A percentile compares a stretch with the other conserved stretches of the same genome.
These are phyloP conservation scores for Empidonax alnorum DNA, from an alignment of 2,113 vertebrate species.

Conservation along the genomic window DNA sequence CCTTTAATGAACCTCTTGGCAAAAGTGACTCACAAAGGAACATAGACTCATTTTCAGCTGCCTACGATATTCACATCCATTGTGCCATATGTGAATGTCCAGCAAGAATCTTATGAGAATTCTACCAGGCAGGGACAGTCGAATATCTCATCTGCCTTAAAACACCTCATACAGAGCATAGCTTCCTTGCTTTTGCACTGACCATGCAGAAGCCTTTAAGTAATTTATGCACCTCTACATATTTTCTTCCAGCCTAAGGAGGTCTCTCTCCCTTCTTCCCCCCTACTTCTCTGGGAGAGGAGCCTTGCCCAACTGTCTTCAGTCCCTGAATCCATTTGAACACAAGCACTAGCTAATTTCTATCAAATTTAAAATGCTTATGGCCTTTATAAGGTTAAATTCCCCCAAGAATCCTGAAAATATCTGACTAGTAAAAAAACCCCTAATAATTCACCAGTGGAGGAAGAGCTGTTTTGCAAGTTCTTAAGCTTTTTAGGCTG, in stretches of 20 bases:
- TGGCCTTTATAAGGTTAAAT: not conserved
- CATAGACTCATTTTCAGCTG: not conserved
- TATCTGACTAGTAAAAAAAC: not conserved
- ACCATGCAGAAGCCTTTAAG: not conserved
- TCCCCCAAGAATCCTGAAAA: not conserved
- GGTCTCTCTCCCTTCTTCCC: not conserved
- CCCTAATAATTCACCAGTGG: accelerated
- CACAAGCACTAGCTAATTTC: not conserved
- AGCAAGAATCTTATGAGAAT: not conserved
- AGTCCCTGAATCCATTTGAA: not conserved
- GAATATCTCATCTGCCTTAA: not conserved
- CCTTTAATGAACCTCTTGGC: not conserved
- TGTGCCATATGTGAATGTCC: accelerated
- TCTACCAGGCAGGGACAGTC: not conserved
- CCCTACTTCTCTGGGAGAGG: not conserved
- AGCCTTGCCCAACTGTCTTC: not conserved
- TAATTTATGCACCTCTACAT: not conserved
- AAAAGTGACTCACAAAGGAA: not conserved
- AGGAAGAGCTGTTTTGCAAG: not conserved
- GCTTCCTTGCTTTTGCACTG: not conserved
- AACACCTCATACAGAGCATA: not conserved
- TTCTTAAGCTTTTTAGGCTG: not conserved
- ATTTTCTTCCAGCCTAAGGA: not conserved
- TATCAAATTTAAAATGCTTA: not conserved
- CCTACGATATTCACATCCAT: not conserved